Evolutionary conservation across 2,888 invertebrate species (phyloP).

Genomic region (Steinernema hermaphroditum): DNA sequence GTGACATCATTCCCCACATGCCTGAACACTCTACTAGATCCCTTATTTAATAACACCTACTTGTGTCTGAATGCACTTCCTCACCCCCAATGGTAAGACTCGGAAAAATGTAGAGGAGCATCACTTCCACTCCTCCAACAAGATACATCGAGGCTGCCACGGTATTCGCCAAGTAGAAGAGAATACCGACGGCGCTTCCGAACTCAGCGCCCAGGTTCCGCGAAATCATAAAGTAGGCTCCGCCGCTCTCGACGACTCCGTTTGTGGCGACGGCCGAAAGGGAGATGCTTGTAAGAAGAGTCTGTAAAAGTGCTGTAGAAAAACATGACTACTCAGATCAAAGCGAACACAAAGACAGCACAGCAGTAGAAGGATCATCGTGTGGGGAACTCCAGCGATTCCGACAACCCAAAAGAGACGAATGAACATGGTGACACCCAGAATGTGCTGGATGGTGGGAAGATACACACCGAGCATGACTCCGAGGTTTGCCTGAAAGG

Average conservation of each 20-base stretch:
- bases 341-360: slow-evolving; percentile 69
- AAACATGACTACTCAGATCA: background rate
- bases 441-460: slow-evolving; percentile 99
- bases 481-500: slow-evolving; percentile 82
- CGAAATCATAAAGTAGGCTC: slow-evolving; percentile 99
- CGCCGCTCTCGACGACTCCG: slow-evolving; percentile 92
- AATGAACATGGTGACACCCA: slow-evolving; percentile 98
- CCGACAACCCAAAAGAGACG: slow-evolving; percentile 91
- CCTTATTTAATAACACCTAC: too few species aligned
- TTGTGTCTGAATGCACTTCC: slow-evolving; percentile 56
- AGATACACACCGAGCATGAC: slow-evolving; percentile 96
- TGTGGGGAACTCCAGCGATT: slow-evolving; percentile 61
- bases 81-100: slow-evolving; percentile 61
- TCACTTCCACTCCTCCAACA: slow-evolving; percentile 75
- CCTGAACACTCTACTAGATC: too few species aligned
- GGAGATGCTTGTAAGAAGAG: slow-evolving; percentile 77
- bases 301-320: slow-evolving; percentile 67
- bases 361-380: slow-evolving; percentile 88
- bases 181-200: slow-evolving; percentile 96
- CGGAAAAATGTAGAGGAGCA: slow-evolving; percentile 63
- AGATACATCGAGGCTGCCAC: slow-evolving; percentile 99
- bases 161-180: slow-evolving; percentile 97
- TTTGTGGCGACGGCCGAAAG: slow-evolving; percentile 99
- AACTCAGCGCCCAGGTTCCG: slow-evolving; percentile 89
- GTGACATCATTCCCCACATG: slow-evolving; percentile 75